Conservation (phyloP, 2,113 vertebrate genomes). For the Isurus oxyrinchus region DNA sequence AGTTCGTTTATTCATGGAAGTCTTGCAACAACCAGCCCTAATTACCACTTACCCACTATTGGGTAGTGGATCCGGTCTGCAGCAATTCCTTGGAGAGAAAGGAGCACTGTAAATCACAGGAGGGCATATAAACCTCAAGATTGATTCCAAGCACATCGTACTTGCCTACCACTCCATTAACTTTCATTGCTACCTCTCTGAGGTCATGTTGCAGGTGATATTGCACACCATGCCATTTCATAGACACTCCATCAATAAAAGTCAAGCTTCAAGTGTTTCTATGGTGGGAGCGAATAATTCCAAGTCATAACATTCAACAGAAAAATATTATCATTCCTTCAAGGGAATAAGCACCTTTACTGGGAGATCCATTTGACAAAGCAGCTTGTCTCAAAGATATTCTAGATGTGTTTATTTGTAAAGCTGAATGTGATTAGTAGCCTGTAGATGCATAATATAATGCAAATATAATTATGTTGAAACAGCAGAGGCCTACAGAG, state of each 20-base stretch:
- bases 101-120: background rate
- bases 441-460: background rate
- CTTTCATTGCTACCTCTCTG: slow-evolving; percentile 27
- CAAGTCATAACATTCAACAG: slow-evolving; percentile 11
- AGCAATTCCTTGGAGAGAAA: background rate
- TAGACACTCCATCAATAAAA: slow-evolving; percentile 13
- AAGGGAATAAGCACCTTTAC: background rate
- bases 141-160: slow-evolving; percentile 15
- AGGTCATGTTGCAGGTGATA: background rate
- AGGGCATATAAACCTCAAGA: background rate
- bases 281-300: background rate
- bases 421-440: background rate
- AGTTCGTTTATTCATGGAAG: background rate
- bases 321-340: slow-evolving; percentile 8
- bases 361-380: background rate
- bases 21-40: background rate
- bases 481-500: background rate
- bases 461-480: background rate
- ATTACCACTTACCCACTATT: background rate
- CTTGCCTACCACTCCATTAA: slow-evolving; percentile 27
- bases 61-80: background rate
- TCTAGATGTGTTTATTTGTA: background rate
- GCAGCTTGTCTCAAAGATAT: background rate
- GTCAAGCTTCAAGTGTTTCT: background rate
- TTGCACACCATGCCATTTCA: background rate